Conservation (phyloP, 1,140 invertebrate species). For the Batillaria attramentaria region DNA sequence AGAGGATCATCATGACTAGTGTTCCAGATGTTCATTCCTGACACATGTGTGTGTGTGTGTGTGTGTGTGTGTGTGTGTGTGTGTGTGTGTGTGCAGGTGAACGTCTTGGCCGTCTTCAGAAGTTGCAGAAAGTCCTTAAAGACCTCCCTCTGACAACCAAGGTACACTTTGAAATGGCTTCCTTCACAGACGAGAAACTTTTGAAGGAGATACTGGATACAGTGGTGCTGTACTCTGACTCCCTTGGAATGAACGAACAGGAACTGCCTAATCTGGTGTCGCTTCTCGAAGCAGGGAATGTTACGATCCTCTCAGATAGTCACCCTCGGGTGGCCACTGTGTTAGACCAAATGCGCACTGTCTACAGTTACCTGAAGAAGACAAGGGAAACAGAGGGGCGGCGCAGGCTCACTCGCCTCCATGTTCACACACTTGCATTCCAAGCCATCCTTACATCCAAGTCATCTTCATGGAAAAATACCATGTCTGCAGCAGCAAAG, state of each 20-base stretch:
- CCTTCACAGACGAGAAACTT: conserved; percentile 82
- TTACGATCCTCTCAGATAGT: conserved; percentile 84
- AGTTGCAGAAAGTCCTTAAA: conserved; percentile 80
- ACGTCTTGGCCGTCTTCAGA: conserved; percentile 77
- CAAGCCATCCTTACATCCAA: conserved; percentile 86
- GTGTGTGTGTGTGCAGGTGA: conserved; percentile 78
- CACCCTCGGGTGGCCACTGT: conserved; percentile 86
- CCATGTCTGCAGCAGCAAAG: conserved; percentile 85
- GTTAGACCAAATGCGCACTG: conserved; percentile 86
- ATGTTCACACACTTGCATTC: conserved; percentile 90
- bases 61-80: no score
- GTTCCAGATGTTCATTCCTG: no score
- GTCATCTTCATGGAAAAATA: conserved; percentile 76
- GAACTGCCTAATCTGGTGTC: conserved; percentile 86
- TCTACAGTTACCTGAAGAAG: conserved; percentile 75
- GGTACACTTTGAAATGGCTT: conserved; percentile 92
- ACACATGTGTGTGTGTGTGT: no score
- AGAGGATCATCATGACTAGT: no score
- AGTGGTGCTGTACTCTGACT: conserved; percentile 85
- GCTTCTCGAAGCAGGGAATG: conserved; percentile 77
- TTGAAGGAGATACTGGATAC: conserved; percentile 79
- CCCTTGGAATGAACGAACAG: conserved; percentile 92
- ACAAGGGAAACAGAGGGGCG: conserved; percentile 59
- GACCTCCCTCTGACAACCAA: conserved; percentile 76
- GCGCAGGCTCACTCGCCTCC: conserved; percentile 82